A percentile compares a stretch with the other conserved stretches of the same genome.
Evolutionary conservation across 2,888 invertebrate species (phyloP).

Genomic region (Sicus ferrugineus): DNA sequence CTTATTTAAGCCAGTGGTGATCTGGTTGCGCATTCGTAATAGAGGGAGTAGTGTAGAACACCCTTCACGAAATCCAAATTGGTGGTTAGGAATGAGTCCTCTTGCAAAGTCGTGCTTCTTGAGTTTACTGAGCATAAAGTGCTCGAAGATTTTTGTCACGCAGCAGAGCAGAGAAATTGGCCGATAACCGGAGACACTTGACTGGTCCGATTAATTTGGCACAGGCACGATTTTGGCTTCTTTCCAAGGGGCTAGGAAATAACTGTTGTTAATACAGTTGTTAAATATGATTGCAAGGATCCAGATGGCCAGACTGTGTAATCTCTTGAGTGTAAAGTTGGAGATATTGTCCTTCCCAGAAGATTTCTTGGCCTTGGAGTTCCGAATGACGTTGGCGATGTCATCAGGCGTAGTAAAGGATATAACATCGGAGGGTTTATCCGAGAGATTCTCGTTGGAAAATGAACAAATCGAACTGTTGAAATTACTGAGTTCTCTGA

Average conservation of each 20-base stretch:
- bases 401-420: not conserved
- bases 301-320: not conserved
- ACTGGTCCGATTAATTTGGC: not conserved
- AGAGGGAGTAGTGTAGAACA: not conserved
- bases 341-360: not conserved
- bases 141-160: not conserved
- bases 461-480: not conserved
- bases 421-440: not conserved
- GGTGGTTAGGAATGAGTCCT: not conserved
- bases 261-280: not conserved
- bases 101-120: not conserved
- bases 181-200: not conserved
- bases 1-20: not conserved
- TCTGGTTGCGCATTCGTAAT: not conserved
- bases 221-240: not conserved
- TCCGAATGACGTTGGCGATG: not conserved
- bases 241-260: not conserved
- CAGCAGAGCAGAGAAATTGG: not conserved
- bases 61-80: not conserved
- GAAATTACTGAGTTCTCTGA: not conserved
- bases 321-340: not conserved
- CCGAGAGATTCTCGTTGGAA: not conserved
- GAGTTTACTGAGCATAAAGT: not conserved
- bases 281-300: not conserved
- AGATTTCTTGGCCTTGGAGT: not conserved